Percentiles rank a stretch among this genome's conserved stretches.
Conservation (phyloP, 2,888 invertebrate genomes). For the Rhogogaster chlorosoma region DNA sequence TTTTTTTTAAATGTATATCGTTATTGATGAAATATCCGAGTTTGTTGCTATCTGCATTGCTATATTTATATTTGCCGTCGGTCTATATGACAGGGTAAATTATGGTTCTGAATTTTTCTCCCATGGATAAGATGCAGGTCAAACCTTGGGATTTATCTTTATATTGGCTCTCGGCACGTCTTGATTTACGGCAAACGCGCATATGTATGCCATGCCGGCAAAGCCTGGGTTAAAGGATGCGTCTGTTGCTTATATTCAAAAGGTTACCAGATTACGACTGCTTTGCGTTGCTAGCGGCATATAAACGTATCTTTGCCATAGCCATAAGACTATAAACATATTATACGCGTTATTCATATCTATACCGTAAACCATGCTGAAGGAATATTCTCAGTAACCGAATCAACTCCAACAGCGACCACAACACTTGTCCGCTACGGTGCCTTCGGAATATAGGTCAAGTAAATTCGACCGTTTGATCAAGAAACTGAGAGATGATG, state of each 20-base stretch:
- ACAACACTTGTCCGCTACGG: background rate
- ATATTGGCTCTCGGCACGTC: constrained; percentile 22
- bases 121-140: background rate
- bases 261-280: constrained; percentile 10
- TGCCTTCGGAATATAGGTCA: background rate
- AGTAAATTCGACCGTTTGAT: background rate
- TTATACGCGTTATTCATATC: background rate
- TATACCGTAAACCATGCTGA: background rate
- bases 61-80: background rate
- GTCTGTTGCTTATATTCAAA: constrained; percentile 13
- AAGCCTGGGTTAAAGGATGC: constrained; percentile 6
- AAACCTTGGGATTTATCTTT: constrained; percentile 31
- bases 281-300: constrained; percentile 28
- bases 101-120: background rate
- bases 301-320: constrained; percentile 16
- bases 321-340: constrained; percentile 9
- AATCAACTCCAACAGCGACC: background rate
- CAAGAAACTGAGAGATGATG: background rate
- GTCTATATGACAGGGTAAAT: background rate
- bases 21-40: background rate
- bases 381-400: background rate
- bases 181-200: constrained; percentile 24
- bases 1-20: background rate
- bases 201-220: background rate
- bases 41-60: background rate